These are phyloP conservation scores for Tricholaema leucomelas DNA, from an alignment of 2,113 vertebrate genomes.

Conservation along the genomic window DNA sequence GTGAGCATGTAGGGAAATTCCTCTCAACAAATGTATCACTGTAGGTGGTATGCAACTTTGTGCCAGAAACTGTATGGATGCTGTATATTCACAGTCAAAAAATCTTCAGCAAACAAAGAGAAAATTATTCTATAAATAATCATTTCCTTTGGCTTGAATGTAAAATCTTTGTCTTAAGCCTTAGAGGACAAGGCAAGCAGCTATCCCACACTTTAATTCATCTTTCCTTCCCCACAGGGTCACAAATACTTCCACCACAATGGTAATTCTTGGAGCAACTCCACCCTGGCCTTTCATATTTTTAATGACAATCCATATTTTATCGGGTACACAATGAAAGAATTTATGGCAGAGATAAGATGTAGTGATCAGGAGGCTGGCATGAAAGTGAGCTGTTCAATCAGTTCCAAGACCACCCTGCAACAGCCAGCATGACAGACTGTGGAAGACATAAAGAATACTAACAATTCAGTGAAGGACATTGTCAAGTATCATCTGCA, in stretches of 20 bases:
- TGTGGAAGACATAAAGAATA: not conserved
- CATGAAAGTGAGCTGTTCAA: not conserved
- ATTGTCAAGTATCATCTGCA: not conserved
- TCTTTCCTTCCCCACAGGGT: not conserved
- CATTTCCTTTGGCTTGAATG: not conserved
- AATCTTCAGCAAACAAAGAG: not conserved
- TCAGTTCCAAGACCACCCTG: not conserved
- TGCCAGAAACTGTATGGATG: not conserved
- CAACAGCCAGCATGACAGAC: not conserved
- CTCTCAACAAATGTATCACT: not conserved
- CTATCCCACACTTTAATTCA: not conserved
- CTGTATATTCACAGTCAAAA: not conserved
- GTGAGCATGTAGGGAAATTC: not conserved
- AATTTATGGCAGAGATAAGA: not conserved
- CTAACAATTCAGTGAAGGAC: not conserved
- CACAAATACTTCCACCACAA: not conserved
- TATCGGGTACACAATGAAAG: not conserved
- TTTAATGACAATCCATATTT: not conserved
- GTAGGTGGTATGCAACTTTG: not conserved
- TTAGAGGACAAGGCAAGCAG: not conserved
- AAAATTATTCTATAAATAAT: slow-evolving; percentile 13
- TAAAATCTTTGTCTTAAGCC: not conserved
- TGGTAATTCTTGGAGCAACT: not conserved
- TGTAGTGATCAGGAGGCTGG: not conserved
- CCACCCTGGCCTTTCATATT: not conserved